A percentile compares a stretch with the other conserved stretches of the same genome.
Conservation (phyloP, 1,140 invertebrate species). For the Drosophila ohnishii region DNA sequence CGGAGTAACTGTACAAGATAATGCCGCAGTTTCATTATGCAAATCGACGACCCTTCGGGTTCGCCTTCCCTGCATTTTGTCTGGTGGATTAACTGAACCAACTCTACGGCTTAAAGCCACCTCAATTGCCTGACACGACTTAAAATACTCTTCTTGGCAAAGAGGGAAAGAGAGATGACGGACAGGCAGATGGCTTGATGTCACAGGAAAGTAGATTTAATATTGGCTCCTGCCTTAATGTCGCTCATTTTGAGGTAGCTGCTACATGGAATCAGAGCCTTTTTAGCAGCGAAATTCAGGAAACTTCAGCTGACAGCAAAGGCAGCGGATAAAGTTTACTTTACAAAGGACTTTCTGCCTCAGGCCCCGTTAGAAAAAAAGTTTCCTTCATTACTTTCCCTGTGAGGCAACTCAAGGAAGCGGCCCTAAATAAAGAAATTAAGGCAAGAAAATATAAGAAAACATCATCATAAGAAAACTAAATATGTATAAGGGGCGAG, state of each 20-base stretch:
- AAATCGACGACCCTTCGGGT: slow-evolving; percentile 59
- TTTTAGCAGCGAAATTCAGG: not conserved
- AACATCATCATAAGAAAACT: slow-evolving; percentile 3
- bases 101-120: slow-evolving; percentile 19
- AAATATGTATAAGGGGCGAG: not conserved
- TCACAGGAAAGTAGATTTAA: slow-evolving; percentile 3
- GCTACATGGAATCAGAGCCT: slow-evolving; percentile 1
- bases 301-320: slow-evolving; percentile 22
- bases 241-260: slow-evolving; percentile 3
- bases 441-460: slow-evolving; percentile 17
- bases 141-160: not conserved
- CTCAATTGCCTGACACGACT: slow-evolving; percentile 16
- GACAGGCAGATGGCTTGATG: slow-evolving; percentile 8
- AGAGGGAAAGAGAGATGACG: not conserved
- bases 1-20: slow-evolving; percentile 65
- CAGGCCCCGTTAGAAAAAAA: not conserved
- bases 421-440: slow-evolving; percentile 16
- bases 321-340: slow-evolving; percentile 23
- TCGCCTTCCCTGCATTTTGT: slow-evolving; percentile 4
- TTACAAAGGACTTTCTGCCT: slow-evolving; percentile 43
- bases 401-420: not conserved
- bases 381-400: slow-evolving; percentile 17
- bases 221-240: slow-evolving; percentile 1
- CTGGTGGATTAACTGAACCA: slow-evolving; percentile 24
- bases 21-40: slow-evolving; percentile 71